phyloP scores from a whole-genome alignment of 2,888 invertebrate species.

The Dysmachus trigonus region DNA sequence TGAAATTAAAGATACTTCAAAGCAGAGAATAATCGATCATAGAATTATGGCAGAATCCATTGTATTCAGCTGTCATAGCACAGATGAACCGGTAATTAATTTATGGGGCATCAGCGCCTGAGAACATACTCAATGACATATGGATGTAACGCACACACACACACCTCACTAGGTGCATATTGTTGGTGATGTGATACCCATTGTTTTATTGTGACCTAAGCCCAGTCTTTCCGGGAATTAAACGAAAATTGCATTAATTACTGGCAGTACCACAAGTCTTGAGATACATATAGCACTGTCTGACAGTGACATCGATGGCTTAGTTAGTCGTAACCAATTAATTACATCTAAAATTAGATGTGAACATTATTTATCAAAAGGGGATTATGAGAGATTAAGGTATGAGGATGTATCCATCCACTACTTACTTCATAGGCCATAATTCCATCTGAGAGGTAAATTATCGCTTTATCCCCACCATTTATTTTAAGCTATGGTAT shows the following conservation, averaged over 20 bases:
- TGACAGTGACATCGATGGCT: background rate
- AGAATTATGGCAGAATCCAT: background rate
- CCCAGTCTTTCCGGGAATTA: background rate
- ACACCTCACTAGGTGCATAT: background rate
- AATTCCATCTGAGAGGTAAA: background rate
- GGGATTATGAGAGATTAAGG: background rate
- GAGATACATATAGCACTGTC: background rate
- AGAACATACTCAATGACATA: background rate
- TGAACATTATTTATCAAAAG: background rate
- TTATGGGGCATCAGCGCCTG: background rate
- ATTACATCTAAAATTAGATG: background rate
- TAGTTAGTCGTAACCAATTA: background rate
- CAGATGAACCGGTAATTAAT: background rate
- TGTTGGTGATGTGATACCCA: background rate
- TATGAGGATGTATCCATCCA: background rate
- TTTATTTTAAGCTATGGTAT: no score
- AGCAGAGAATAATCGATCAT: background rate
- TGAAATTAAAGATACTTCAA: background rate
- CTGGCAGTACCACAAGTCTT: background rate
- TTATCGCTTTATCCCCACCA: background rate
- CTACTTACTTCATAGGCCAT: background rate
- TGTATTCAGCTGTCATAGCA: background rate
- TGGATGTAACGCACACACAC: background rate
- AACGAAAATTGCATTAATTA: background rate
- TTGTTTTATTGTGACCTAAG: background rate